Conservation (phyloP, 2,113 vertebrate species). For the Stomatorhinus ivindoensis region DNA sequence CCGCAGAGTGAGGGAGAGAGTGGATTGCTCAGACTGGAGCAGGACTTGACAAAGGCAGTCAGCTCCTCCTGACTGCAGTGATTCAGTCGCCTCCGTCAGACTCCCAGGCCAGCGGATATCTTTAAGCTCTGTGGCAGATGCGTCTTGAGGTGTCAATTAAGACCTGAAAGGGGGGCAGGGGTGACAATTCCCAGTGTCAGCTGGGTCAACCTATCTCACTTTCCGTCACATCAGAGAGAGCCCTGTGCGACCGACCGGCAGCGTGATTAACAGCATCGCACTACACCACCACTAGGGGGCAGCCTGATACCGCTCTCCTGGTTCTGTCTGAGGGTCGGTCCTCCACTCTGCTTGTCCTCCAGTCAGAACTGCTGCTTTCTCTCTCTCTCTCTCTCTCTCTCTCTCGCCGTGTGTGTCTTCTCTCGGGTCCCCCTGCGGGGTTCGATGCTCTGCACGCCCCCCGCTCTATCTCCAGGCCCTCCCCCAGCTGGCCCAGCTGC, state of each 20-base stretch:
- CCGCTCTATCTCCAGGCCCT: slow-evolving; percentile 66
- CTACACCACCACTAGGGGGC: background rate
- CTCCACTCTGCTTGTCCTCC: background rate
- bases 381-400: background rate
- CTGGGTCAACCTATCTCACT: background rate
- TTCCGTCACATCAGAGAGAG: background rate
- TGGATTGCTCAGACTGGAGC: background rate
- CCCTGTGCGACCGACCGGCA: background rate
- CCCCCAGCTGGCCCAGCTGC: slow-evolving; percentile 83
- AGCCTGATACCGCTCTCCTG: background rate
- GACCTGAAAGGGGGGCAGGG: background rate
- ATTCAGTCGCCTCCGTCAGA: background rate
- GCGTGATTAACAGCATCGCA: background rate
- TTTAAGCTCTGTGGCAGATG: background rate
- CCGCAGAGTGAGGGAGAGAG: background rate
- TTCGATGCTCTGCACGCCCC: slow-evolving; percentile 17
- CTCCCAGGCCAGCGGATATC: background rate
- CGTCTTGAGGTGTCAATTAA: background rate
- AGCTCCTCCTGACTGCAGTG: background rate
- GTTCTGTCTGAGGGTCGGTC: background rate
- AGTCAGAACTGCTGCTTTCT: background rate
- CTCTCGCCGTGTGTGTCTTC: background rate
- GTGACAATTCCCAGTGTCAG: background rate
- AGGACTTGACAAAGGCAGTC: background rate
- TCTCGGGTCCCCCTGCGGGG: background rate